Base-by-base conservation (phyloP, 2,888 invertebrate species). In the Eremobia ochroleuca region DNA sequence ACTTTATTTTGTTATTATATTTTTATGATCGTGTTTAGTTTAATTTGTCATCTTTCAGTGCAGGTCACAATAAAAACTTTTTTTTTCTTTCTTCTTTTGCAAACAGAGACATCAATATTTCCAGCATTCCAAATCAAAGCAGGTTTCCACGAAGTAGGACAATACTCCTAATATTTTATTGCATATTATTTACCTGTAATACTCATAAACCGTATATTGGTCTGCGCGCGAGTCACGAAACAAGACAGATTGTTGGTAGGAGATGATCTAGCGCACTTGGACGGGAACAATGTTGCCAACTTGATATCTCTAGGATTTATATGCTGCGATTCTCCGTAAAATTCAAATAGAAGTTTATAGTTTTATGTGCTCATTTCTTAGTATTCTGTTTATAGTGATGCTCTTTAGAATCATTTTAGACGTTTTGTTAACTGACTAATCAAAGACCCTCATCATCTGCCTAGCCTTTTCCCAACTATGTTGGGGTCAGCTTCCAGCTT, bases 291-390 rank as follows among this genome's bases (percentile, higher is more conserved):
- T 74, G 85, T 81, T 81, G 81, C 66, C 69, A 69, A 18, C 62
- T 61, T 64, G 31, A 58, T 73, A 82, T 82, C 74, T 85, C 5
- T n/a, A 31, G 9, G 67, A 85, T 82, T 85, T 85, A 85, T 81
- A 34, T 25, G 31, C 58, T 66, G 31, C 52, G 31, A 66, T 85
- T 62, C 81, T 62, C 21, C 4, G 59, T 59, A 55, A 49, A 18
- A 61, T 68, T 64, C 37, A 85, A 73, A 73, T 28, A 28, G 25
- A 40, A 69, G 28, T 71, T 67, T 66, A 37, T 31, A 21, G 18
- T 70, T 59, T 65, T 37, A 40, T 61, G 11, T 52, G 15, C 37
- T 31, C 34, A 28, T 59, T 46, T 46, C 25, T n/a, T 52, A 37
- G 28, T 77, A 11, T 77, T 6, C 3, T n/a, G 18, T 70, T 70